Conservation (phyloP, 1,140 invertebrate genomes). For the Zaprionus camerounensis region DNA sequence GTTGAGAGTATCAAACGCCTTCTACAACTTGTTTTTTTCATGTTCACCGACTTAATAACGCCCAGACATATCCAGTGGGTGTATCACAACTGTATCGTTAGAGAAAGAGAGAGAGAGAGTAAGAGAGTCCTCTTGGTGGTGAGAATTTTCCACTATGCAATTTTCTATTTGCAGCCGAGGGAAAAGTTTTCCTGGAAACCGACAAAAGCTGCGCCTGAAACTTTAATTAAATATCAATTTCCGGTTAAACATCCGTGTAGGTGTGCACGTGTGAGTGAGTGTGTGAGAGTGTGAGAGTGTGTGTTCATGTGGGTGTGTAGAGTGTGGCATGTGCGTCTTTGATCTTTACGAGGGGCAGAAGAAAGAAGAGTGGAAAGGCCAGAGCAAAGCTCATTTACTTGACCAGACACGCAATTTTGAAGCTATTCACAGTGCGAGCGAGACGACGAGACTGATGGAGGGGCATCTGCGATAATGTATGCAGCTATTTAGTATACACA, state of each 20-base stretch:
- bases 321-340: slow-evolving; percentile 41
- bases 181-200: slow-evolving; percentile 28
- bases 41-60: neutral
- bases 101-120: neutral
- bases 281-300: slow-evolving; percentile 7
- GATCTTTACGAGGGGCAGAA: slow-evolving; percentile 48
- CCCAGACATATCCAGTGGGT: neutral
- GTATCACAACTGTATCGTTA: neutral
- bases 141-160: slow-evolving; percentile 39
- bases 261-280: neutral
- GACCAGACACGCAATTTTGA: slow-evolving; percentile 56
- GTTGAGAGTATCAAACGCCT: too few species aligned
- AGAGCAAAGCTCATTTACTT: slow-evolving; percentile 71
- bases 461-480: slow-evolving; percentile 55
- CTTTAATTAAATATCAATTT: slow-evolving; percentile 80
- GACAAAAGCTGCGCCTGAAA: slow-evolving; percentile 50
- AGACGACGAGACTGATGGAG: neutral
- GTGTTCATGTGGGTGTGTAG: slow-evolving; percentile 4
- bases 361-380: slow-evolving; percentile 58
- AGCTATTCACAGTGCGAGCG: slow-evolving; percentile 3
- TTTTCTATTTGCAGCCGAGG: slow-evolving; percentile 42
- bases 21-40: too few species aligned
- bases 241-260: slow-evolving; percentile 50
- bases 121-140: neutral
- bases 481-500: slow-evolving; percentile 57